These are phyloP conservation scores for Matsumyia berberina DNA, from an alignment of 2,888 invertebrate genomes.

Conservation along the genomic window DNA sequence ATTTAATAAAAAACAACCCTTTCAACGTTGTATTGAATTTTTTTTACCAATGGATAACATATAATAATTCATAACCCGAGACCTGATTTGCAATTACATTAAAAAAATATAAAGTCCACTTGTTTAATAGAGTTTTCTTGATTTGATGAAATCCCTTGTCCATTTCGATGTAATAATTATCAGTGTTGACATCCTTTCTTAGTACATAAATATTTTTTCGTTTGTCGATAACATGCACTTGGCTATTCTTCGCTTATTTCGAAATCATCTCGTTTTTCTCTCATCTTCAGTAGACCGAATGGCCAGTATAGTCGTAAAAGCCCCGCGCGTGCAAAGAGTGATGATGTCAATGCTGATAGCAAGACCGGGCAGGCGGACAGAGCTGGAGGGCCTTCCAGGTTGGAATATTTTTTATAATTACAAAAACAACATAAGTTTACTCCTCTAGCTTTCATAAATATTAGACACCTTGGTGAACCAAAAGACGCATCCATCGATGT, in stretches of 20 bases:
- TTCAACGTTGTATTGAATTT: no score
- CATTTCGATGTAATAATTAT: no score
- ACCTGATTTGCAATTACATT: no score
- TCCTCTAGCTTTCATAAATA: constrained; percentile 11
- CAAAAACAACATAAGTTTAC: constrained; percentile 30
- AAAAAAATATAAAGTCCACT: no score
- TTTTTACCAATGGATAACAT: no score
- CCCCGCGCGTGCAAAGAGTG: constrained; percentile 49
- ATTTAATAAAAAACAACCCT: no score
- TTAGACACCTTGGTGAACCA: background rate
- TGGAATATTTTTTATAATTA: constrained; percentile 46
- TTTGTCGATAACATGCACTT: constrained; percentile 43
- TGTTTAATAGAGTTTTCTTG: no score
- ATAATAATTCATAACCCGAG: no score
- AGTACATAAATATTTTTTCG: constrained; percentile 25
- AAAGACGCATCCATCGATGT: background rate
- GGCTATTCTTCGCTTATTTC: constrained; percentile 38
- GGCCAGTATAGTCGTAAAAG: constrained; percentile 62
- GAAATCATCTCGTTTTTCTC: constrained; percentile 61
- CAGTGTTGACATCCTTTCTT: constrained; percentile 6
- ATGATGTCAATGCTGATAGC: constrained; percentile 56
- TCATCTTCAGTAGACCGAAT: constrained; percentile 64
- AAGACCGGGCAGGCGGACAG: constrained; percentile 56
- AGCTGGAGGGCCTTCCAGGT: constrained; percentile 61
- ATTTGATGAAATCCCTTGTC: no score